These are phyloP conservation scores for Peucedramus taeniatus DNA, from an alignment of 2,113 vertebrate genomes.

Conservation along the genomic window DNA sequence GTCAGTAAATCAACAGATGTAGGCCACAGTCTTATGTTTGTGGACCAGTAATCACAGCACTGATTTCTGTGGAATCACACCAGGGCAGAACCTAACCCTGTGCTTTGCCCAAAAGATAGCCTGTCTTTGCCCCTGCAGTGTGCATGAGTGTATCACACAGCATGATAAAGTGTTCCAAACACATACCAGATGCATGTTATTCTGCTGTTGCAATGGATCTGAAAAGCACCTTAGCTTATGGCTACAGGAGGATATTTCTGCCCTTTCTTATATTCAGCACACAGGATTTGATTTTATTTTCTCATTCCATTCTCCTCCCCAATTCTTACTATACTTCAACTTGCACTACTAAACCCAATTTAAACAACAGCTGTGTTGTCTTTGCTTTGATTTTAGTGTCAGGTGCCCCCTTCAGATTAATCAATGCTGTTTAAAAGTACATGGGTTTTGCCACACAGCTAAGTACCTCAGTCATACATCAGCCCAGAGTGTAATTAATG, in stretches of 20 bases:
- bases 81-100: not conserved
- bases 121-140: not conserved
- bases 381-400: not conserved
- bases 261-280: not conserved
- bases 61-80: not conserved
- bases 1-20: not conserved
- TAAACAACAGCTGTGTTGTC: not conserved
- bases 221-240: not conserved
- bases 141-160: fast-evolving
- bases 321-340: not conserved
- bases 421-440: not conserved
- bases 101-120: not conserved
- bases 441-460: not conserved
- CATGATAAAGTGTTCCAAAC: not conserved
- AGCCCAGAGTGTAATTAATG: not conserved
- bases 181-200: not conserved
- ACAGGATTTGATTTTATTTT: not conserved
- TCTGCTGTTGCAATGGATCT: not conserved
- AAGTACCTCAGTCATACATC: not conserved
- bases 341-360: not conserved
- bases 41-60: not conserved
- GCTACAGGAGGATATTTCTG: not conserved
- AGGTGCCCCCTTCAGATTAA: not conserved
- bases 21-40: not conserved
- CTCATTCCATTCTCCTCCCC: not conserved